Evolutionary conservation across 1,140 invertebrate genomes (phyloP), one percentile per base, ranked within the genome.

Genomic region (Drosophila watanabei): DNA sequence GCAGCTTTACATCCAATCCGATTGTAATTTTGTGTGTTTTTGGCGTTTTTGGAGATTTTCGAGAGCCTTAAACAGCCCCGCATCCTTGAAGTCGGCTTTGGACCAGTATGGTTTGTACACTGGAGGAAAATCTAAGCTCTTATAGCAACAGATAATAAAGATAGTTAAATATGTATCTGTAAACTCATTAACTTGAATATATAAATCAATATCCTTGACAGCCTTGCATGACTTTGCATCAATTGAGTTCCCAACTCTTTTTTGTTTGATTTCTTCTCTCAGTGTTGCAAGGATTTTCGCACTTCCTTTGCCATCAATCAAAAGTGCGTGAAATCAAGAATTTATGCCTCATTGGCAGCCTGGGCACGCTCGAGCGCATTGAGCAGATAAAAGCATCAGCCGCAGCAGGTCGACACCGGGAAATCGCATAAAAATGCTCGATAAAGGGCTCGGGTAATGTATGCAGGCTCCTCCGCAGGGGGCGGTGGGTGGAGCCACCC

Each of bases 301-400:
- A 56, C 59, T 62, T 65, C 56, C 61, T 65, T 54, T 85, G 73
- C 80, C 78, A 90, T 89, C 85, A 89, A 90, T 87, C 84, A 88
- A 88, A 87, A 83, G 76, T 88, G 84, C 84, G 83, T 88, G 72
- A 89, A 89, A 89, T 90, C 85, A 89, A 89, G 88, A 85, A 79
- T 82, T 56, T 72, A 85, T 85, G 85, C 85, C 85, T 82, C 85
- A 89, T 90, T 85, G 85, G 61, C 82, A 85, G 75, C 75, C 76
- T 16, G 62, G 73, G 54, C 85, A 89, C 75, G 81, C 85, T 64
- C 59, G 60, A 76, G 49, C 73, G 85, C 81, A 81, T 89, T 68
- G 68, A 75, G 63, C 61, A 46, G 46, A 84, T 76, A 82, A 61
- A 64, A 65, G 66, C 60, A 76, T 64, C 56, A 64, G 64, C 35